These are phyloP conservation scores for Meleagris gallopavo DNA, from an alignment of 2,113 vertebrate genomes.

Conservation along the genomic window DNA sequence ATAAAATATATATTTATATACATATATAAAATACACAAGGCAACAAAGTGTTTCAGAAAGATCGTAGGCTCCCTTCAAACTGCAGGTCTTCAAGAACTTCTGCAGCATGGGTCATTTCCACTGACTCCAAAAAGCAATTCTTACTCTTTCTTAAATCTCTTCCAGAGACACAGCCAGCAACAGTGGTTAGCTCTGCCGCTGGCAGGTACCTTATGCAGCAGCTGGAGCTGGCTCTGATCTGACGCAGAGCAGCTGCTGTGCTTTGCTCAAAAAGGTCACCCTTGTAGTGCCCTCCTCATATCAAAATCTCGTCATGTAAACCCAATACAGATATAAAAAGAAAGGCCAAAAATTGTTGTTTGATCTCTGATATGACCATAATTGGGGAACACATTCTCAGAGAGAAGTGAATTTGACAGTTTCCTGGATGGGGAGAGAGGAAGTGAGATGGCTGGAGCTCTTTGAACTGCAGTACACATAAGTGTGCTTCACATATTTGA, in stretches of 20 bases:
- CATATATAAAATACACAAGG: neutral
- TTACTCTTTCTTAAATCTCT: neutral
- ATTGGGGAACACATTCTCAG: neutral
- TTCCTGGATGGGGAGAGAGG: neutral
- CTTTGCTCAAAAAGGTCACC: neutral
- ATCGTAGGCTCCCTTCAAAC: neutral
- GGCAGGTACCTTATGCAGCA: neutral
- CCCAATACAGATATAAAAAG: neutral
- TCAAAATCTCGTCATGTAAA: neutral
- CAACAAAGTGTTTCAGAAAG: neutral
- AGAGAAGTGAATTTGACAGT: neutral
- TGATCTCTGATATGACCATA: neutral
- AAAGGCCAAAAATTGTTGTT: rapidly evolving
- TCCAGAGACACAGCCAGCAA: neutral
- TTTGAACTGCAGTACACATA: neutral
- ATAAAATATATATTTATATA: neutral
- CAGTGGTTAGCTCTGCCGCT: neutral
- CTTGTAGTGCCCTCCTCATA: neutral
- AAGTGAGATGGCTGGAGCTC: neutral
- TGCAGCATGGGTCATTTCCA: neutral
- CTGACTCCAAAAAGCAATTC: neutral
- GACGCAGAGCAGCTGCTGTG: neutral
- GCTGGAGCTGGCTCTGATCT: neutral
- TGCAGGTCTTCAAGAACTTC: neutral
- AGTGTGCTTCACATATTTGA: neutral